Evolutionary conservation across 1,140 invertebrate genomes (phyloP).

Genomic region (Mactra quadrangularis): DNA sequence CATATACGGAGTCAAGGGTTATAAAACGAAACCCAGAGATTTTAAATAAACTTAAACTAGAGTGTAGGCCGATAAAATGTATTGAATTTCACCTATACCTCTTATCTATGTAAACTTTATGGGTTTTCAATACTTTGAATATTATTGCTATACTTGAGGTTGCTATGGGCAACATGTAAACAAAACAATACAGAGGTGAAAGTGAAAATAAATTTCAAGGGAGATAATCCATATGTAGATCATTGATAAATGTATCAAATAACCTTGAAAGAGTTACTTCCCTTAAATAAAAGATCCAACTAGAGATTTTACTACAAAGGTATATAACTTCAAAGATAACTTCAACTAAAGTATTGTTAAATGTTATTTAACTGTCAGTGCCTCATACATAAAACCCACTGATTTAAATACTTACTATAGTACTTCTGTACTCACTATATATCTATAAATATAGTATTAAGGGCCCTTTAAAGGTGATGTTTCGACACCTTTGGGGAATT

Average conservation of each 20-base stretch:
- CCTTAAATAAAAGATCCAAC: neutral
- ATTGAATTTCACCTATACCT: slow-evolving; percentile 42
- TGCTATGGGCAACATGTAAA: slow-evolving; percentile 33
- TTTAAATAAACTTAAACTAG: slow-evolving; percentile 14
- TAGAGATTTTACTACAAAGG: too few relatives aligned
- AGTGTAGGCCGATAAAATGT: slow-evolving; percentile 12
- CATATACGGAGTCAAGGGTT: slow-evolving; percentile 11
- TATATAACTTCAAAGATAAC: too few relatives aligned
- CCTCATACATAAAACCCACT: too few relatives aligned
- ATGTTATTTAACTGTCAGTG: too few relatives aligned
- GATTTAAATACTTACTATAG: too few relatives aligned
- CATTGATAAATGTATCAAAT: neutral
- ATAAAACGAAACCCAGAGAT: slow-evolving; percentile 6
- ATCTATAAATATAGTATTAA: too few relatives aligned
- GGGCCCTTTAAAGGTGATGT: too few relatives aligned
- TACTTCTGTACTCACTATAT: too few relatives aligned
- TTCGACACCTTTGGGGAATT: too few relatives aligned
- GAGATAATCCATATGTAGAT: neutral
- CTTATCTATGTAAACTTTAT: slow-evolving; percentile 48
- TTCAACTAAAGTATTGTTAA: too few relatives aligned
- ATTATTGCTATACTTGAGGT: slow-evolving; percentile 32
- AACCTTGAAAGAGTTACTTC: neutral
- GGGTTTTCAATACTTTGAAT: slow-evolving; percentile 56
- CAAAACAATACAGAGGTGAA: slow-evolving; percentile 38
- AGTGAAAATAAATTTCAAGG: slow-evolving; percentile 20